Percentiles rank a stretch among this genome's conserved stretches.
phyloP scores from a whole-genome alignment of 1,140 invertebrate species.

The Akabosia matsudoensis region DNA sequence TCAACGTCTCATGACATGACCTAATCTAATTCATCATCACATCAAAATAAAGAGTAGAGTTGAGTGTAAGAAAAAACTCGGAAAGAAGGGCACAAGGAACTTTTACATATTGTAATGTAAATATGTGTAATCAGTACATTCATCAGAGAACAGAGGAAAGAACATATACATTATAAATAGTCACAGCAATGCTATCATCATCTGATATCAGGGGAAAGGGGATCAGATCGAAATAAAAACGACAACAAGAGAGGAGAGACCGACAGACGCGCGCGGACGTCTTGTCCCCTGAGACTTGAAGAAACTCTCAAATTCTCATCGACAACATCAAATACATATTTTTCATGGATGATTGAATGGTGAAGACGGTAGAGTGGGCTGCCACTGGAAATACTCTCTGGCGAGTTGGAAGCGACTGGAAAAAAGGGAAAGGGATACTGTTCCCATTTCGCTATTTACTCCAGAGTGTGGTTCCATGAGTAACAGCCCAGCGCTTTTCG shows the following conservation, averaged over 20 bases:
- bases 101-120: too few species aligned
- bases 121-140: not conserved
- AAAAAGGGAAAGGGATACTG: not conserved
- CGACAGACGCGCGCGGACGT: not conserved
- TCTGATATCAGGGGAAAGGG: too few species aligned
- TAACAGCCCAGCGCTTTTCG: too few species aligned
- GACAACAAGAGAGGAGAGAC: not conserved
- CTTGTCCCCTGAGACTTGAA: conserved; percentile 5
- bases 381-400: too few species aligned
- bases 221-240: not conserved
- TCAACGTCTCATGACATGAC: not conserved
- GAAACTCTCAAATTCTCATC: conserved; percentile 16
- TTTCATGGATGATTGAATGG: conserved; percentile 19
- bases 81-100: too few species aligned
- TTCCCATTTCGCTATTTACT: not conserved
- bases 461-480: not conserved
- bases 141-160: too few species aligned
- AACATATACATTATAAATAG: too few species aligned
- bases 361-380: not conserved
- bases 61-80: too few species aligned
- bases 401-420: not conserved
- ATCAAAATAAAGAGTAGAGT: not conserved
- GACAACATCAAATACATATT: conserved; percentile 25
- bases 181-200: too few species aligned
- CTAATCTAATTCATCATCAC: conserved; percentile 24